A percentile compares a stretch with the other conserved stretches of the same genome.
These are phyloP conservation scores for Tychaedon coryphoeus DNA, from an alignment of 2,113 vertebrate species.

Conservation along the genomic window DNA sequence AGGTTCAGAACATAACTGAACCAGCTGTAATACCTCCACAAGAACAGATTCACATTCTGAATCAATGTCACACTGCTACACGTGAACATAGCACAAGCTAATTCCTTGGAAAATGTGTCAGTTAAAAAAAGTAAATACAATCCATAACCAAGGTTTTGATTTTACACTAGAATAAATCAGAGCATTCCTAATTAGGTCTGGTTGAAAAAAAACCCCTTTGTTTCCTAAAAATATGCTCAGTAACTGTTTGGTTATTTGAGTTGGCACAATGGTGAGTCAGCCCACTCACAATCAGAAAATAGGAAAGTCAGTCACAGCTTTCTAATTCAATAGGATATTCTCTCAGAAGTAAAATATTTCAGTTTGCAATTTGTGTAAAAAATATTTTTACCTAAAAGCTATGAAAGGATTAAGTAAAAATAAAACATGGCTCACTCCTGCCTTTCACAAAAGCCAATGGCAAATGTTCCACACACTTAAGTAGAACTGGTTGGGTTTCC, in stretches of 20 bases:
- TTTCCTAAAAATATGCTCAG: neutral
- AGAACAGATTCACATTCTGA: neutral
- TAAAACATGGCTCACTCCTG: neutral
- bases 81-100: neutral
- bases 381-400: neutral
- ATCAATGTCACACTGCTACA: neutral
- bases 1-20: neutral
- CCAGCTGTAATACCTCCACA: neutral
- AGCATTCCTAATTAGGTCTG: neutral
- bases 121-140: neutral
- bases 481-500: neutral
- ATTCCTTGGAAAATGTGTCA: neutral
- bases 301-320: neutral
- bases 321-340: neutral
- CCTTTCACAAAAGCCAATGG: neutral
- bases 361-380: neutral
- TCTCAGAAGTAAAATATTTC: neutral
- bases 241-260: neutral
- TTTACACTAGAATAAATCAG: neutral
- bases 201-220: neutral
- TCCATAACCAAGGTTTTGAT: neutral
- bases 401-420: conserved; percentile 6
- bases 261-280: neutral
- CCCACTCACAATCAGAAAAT: neutral
- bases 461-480: conserved; percentile 12